Base-by-base conservation (phyloP, 2,113 vertebrate genomes). In the Pedionomus torquatus region DNA sequence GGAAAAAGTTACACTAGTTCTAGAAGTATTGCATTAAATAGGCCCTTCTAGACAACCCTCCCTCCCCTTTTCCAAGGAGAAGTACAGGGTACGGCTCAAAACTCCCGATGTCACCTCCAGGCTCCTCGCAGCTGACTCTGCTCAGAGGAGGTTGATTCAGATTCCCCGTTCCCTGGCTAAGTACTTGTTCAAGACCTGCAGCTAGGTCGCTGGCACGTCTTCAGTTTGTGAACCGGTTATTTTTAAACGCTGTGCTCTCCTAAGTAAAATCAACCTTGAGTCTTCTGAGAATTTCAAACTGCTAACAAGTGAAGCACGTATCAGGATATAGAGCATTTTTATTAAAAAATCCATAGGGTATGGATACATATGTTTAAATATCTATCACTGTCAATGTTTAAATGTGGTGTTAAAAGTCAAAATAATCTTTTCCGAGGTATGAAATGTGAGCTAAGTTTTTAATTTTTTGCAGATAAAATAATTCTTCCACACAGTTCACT, bases 1-100 rank as follows among this genome's bases (percentile, higher is more conserved):
- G 70, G 41, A 85, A 44, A 35, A 44, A 70, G 10, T 72, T 77
- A 39, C 5, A 6, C 17, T 37, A 25, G 15, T 93, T 93, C 90
- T 70, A 68, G 55, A 74, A 91, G 33, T 69, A 49, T 51, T 93
- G n/a, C 49, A 37, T 87, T 93, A 97, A 91, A 81, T 61, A 89
- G 93, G 92, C 97, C 94, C 90, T 95, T 92, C 76, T 91, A 94
- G 94, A 94, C 69, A 78, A 39, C 74, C 31, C 24, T 85, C 76
- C 76, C 61, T 87, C 81, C 66, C 10, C 9, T 60, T 90, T 90
- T 95, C 94, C 95, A 96, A 97, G 96, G 94, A 96, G 95, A 97
- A 91, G 90, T 88, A 54, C 91, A 96, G 97, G 97, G 87, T 95
- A 72, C 18, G 52, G 74, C 94, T 97, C 72, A 90, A 79, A 97